Base-by-base conservation (phyloP, 2,888 invertebrate genomes). In the Aspidiotus rigidus region DNA sequence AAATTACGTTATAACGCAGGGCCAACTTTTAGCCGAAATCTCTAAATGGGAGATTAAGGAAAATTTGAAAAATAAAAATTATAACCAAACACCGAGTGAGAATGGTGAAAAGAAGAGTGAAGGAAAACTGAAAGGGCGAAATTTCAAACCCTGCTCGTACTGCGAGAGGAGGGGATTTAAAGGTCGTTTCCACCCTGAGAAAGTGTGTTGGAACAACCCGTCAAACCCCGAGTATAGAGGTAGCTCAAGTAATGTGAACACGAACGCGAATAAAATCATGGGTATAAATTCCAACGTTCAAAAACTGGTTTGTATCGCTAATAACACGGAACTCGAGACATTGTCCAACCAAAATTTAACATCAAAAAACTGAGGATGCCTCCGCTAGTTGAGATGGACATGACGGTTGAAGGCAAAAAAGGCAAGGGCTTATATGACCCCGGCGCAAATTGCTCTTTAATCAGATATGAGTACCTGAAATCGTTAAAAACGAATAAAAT, bases 281-380 rank as follows among this genome's bases (percentile, higher is more conserved):
- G 17, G n/a, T 5, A 56, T 1, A 1, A 17, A 7, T 15, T 10
- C 2, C 3, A 15, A 15, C 56, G 1, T 3, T 7, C 42, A 62
- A 9, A 62, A 42, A 7, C 13, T 7, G 2, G 6, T 62, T 13
- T 41, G 10, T 2, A 3, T 62, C 1, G 42, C 62, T 5, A 10
- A 62, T 7, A 62, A 62, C 9, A 62, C 62, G 2, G 62, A 62
- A 42, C 16, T 62, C 1, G 62, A 62, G 10, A 8, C 1, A 10
- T 42, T 62, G 13, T 62, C 41, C 9, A 62, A 62, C 42, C 2
- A 40, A 39, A 17, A 62, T 3, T 5, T 62, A 2, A 42, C 7
- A 7, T 5, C 13, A 62, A 62, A 62, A 62, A 62, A 62, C 62
- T 42, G 11, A 11, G 49, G 11, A 49, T n/a, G n/a, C n/a, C n/a